A percentile compares a stretch with the other conserved stretches of the same genome.
Conservation (phyloP, 2,113 vertebrate species). For the Saccopteryx bilineata region DNA sequence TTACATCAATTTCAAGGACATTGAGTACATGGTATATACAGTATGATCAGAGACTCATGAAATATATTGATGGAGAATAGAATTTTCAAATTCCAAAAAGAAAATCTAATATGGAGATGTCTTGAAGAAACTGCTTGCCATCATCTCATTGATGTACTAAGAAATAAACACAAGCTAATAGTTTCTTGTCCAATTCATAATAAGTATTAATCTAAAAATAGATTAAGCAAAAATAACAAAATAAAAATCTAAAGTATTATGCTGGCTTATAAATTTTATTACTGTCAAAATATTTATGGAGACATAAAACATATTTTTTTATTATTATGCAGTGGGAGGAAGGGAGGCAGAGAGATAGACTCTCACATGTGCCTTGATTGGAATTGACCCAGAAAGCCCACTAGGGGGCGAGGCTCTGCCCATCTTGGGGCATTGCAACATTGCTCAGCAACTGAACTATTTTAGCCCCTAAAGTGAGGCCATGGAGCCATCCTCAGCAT, state of each 20-base stretch:
- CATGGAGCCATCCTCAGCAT: no score
- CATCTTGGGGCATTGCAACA: no score
- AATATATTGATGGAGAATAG: background rate
- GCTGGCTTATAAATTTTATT: background rate
- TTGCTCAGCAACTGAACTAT: no score
- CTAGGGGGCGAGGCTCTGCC: no score
- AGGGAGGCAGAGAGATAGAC: no score
- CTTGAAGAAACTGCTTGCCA: background rate
- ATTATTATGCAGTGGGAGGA: no score
- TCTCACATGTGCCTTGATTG: no score
- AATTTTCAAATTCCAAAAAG: constrained; percentile 27
- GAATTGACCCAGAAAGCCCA: no score
- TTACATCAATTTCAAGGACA: background rate
- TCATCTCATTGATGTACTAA: background rate
- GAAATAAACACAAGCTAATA: background rate
- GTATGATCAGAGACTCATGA: background rate
- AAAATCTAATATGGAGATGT: background rate
- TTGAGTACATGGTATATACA: background rate
- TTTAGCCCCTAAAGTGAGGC: no score
- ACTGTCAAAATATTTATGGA: constrained; percentile 37
- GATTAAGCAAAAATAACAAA: background rate
- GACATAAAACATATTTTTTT: constrained; percentile 9
- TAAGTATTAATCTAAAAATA: constrained; percentile 32
- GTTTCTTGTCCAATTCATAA: background rate
- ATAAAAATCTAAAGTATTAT: constrained; percentile 20